Conservation (phyloP, 1,140 invertebrate species). For the Leguminivora glycinivorella region DNA sequence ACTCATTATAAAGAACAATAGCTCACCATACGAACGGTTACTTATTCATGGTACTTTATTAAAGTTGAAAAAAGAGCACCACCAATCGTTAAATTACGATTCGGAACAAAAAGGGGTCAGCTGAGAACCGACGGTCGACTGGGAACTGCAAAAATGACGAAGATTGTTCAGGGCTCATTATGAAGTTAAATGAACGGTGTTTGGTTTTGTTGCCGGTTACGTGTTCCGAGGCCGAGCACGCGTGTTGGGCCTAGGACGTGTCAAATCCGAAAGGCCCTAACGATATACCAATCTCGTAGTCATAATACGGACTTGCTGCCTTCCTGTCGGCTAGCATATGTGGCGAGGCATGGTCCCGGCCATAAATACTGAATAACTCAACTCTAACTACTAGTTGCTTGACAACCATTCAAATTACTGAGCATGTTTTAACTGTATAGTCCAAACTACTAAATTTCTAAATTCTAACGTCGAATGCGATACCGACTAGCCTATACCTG, state of each 20-base stretch:
- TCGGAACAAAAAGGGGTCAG: conserved; percentile 60
- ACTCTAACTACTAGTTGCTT: neutral
- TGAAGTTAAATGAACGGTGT: conserved; percentile 58
- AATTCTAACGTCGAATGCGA: neutral
- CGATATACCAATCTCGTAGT: neutral
- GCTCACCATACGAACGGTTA: conserved; percentile 56
- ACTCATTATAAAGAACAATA: conserved; percentile 66
- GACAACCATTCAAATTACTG: neutral
- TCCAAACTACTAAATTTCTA: neutral
- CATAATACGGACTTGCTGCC: neutral
- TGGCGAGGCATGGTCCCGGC: neutral
- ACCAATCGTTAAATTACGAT: conserved; percentile 61
- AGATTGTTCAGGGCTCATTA: conserved; percentile 71
- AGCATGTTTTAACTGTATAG: neutral
- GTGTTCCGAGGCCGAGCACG: conserved; percentile 42
- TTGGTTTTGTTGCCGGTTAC: conserved; percentile 45
- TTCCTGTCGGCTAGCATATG: neutral
- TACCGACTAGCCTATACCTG: too few relatives aligned
- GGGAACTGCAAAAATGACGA: conserved; percentile 58
- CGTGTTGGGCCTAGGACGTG: conserved; percentile 33
- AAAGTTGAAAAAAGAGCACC: conserved; percentile 55
- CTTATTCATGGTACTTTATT: conserved; percentile 69
- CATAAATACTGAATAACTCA: conserved; percentile 3
- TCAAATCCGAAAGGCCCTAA: neutral
- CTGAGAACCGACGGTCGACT: conserved; percentile 43